phyloP scores from a whole-genome alignment of 2,113 vertebrate species.

The Actenoides hombroni region DNA sequence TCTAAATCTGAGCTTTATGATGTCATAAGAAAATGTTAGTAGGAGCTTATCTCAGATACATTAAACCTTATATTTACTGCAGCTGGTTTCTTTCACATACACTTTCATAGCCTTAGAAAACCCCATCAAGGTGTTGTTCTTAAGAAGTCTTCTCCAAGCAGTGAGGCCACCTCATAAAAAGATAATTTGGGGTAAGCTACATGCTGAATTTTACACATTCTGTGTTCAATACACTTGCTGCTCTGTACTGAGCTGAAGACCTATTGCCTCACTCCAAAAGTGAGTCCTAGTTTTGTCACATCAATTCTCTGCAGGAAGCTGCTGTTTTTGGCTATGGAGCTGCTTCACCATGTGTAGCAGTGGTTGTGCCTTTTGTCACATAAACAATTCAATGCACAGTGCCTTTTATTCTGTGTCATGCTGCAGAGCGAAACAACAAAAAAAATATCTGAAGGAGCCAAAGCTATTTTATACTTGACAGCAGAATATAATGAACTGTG shows the following conservation, averaged over 20 bases:
- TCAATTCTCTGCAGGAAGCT: constrained; percentile 27
- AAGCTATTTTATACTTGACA: constrained; percentile 1
- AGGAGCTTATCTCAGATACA: neutral
- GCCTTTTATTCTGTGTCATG: neutral
- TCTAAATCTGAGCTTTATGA: neutral
- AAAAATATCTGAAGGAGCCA: neutral
- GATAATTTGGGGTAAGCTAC: neutral
- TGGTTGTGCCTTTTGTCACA: neutral
- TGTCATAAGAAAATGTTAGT: neutral
- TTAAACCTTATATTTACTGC: neutral
- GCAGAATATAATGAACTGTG: neutral
- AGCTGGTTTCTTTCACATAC: neutral
- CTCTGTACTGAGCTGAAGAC: neutral
- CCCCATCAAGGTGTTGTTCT: neutral
- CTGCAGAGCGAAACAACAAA: constrained; percentile 20
- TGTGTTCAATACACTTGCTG: neutral
- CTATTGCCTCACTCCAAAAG: neutral
- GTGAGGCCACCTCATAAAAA: neutral
- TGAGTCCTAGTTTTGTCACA: constrained; percentile 30
- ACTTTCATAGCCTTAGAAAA: neutral
- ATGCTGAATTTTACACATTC: neutral
- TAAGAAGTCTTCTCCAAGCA: neutral
- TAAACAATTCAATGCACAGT: neutral
- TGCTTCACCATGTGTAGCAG: constrained; percentile 7
- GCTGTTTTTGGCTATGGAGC: constrained; percentile 35